Evolutionary conservation across 2,113 vertebrate genomes (phyloP).

Genomic region (Pseudopodoces humilis): DNA sequence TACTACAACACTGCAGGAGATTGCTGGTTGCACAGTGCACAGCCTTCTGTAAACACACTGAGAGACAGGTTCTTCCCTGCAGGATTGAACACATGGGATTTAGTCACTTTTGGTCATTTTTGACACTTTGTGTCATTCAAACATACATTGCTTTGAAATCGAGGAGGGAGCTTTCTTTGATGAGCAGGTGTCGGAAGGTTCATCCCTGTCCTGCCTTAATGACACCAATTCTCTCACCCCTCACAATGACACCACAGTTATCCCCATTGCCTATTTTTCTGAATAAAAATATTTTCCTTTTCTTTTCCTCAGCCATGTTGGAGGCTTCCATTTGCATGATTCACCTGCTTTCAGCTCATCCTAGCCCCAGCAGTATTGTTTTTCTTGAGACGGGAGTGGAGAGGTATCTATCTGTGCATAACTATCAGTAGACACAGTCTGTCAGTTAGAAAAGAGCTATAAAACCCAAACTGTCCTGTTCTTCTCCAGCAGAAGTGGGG

Average conservation of each 20-base stretch:
- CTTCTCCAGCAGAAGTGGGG: neutral
- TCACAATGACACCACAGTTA: neutral
- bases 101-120: neutral
- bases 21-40: neutral
- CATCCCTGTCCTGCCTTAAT: neutral
- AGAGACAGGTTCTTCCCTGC: neutral
- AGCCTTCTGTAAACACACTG: neutral
- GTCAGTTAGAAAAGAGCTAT: neutral
- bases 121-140: neutral
- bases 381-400: neutral
- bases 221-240: neutral
- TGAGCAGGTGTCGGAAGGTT: neutral
- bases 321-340: neutral
- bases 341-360: neutral
- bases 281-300: neutral
- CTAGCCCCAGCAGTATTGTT: neutral
- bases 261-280: neutral
- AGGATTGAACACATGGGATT: neutral
- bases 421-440: neutral
- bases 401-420: neutral
- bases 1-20: neutral
- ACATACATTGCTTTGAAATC: neutral
- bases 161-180: neutral
- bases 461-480: neutral
- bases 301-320: neutral